Percentiles rank a stretch among this genome's conserved stretches.
Evolutionary conservation across 2,888 invertebrate species (phyloP).

Genomic region (Margaritifera margaritifera): DNA sequence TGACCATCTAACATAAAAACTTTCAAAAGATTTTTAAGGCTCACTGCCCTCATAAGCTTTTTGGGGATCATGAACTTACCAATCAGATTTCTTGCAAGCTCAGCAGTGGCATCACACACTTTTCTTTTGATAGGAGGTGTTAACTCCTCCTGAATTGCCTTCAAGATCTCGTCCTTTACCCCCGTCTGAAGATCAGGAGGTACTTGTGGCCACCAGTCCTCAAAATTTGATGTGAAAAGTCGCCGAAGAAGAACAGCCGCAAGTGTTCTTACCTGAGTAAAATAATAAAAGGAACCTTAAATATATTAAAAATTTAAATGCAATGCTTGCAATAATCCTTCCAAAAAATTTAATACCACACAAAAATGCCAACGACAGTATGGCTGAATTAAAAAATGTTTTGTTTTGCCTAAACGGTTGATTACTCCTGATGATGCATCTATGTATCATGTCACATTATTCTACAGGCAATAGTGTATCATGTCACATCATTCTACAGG

Average conservation of each 20-base stretch:
- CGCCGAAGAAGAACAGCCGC: conserved; percentile 95
- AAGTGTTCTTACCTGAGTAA: conserved; percentile 82
- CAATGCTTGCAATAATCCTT: background rate
- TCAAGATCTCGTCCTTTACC: conserved; percentile 88
- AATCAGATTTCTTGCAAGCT: conserved; percentile 87
- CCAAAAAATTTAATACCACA: background rate
- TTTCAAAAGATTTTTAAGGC: background rate
- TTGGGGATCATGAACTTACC: conserved; percentile 45
- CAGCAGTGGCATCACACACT: conserved; percentile 96
- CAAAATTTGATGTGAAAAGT: conserved; percentile 87
- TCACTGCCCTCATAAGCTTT: background rate
- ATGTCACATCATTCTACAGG: too few relatives aligned
- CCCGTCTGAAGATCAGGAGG: conserved; percentile 87
- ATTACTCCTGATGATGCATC: too few relatives aligned
- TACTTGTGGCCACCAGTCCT: conserved; percentile 92
- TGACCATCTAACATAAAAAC: too few relatives aligned
- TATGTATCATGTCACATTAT: too few relatives aligned
- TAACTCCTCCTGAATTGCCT: conserved; percentile 87
- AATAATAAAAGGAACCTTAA: conserved; percentile 4
- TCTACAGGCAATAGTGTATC: too few relatives aligned
- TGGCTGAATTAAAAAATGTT: too few relatives aligned
- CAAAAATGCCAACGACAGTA: background rate
- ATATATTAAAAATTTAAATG: background rate
- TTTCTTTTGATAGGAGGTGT: conserved; percentile 86
- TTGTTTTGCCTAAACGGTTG: too few relatives aligned